Evolutionary conservation across 2,888 invertebrate genomes (phyloP).

Genomic region (Synanthedon andrenaeformis): DNA sequence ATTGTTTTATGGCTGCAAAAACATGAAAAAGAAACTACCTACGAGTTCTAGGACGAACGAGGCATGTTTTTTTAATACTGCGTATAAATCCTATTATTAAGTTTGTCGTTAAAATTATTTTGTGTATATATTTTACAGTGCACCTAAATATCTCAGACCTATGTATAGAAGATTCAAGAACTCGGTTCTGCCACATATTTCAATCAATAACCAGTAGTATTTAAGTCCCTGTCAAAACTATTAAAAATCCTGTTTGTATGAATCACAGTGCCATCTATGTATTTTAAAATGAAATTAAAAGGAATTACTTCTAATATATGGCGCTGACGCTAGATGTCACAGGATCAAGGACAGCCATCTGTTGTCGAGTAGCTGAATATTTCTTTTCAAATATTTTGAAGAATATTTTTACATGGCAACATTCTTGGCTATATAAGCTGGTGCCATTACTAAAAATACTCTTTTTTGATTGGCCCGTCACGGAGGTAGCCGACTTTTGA

Average conservation of each 20-base stretch:
- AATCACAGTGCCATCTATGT: not conserved
- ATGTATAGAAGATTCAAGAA: too few species aligned
- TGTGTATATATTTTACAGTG: too few species aligned
- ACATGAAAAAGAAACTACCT: too few species aligned
- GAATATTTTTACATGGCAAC: constrained; percentile 32
- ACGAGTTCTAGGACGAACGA: too few species aligned
- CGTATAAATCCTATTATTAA: too few species aligned
- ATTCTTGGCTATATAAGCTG: constrained; percentile 34
- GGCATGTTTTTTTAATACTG: too few species aligned
- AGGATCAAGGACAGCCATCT: constrained; percentile 11
- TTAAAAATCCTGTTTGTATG: not conserved
- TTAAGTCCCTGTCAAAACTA: too few species aligned
- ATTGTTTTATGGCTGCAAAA: too few species aligned
- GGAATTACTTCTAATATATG: not conserved
- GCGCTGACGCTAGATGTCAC: not conserved
- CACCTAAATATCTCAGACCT: too few species aligned
- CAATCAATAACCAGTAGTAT: too few species aligned
- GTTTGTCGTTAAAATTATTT: too few species aligned
- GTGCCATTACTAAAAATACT: constrained; percentile 34
- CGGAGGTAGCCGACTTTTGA: constrained; percentile 2
- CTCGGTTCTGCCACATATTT: too few species aligned
- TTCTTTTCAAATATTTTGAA: not conserved
- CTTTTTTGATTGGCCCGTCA: constrained; percentile 55
- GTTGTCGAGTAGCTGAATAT: constrained; percentile 7
- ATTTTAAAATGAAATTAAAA: not conserved